Conservation (phyloP, 2,113 vertebrate species). For the Zapus hudsonius region DNA sequence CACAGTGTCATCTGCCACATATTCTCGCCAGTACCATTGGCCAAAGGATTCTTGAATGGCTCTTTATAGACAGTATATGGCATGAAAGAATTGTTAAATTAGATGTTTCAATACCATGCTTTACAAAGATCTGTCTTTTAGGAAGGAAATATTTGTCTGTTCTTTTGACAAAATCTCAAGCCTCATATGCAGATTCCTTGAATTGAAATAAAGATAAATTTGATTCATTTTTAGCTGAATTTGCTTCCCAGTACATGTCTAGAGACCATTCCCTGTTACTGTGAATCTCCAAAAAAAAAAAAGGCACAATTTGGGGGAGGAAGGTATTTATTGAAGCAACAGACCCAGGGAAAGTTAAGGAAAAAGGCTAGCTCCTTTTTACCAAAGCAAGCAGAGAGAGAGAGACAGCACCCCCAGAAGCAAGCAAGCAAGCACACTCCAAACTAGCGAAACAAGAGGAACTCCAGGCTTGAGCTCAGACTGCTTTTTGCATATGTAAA, state of each 20-base stretch:
- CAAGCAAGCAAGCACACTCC: no score
- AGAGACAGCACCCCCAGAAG: no score
- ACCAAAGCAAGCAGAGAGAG: no score
- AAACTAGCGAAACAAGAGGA: no score
- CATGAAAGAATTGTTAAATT: not conserved
- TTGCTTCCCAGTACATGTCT: conserved; percentile 13
- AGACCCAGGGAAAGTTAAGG: no score
- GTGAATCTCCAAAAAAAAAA: no score
- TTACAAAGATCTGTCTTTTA: not conserved
- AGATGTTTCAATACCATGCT: not conserved
- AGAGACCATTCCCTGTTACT: not conserved
- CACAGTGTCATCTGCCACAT: fast-evolving
- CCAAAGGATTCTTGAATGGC: no score
- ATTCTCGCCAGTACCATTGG: fast-evolving
- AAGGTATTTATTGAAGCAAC: no score
- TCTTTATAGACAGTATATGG: fast-evolving
- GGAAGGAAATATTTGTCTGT: conserved; percentile 40
- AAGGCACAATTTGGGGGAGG: no score
- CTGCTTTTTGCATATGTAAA: no score
- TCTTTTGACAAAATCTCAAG: conserved; percentile 1
- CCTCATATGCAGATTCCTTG: not conserved
- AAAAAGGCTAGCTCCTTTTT: no score
- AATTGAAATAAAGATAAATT: conserved; percentile 40
- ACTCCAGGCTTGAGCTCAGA: no score
- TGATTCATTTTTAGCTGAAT: conserved; percentile 55